Evolutionary conservation across 2,888 invertebrate species (phyloP).

Genomic region (Spialia ferax): DNA sequence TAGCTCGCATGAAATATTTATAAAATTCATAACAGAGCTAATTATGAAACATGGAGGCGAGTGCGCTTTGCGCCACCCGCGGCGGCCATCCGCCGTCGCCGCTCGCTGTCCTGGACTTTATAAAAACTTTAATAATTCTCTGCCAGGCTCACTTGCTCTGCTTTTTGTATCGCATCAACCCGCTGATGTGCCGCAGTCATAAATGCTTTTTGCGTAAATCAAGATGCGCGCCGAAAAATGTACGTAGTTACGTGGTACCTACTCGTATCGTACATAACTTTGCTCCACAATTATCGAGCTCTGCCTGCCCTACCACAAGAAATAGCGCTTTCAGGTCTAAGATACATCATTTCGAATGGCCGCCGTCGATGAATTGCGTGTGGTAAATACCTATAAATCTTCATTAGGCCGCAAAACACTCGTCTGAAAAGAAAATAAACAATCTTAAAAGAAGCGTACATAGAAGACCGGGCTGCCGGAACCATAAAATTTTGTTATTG

Average conservation of each 20-base stretch:
- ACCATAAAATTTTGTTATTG: conserved; percentile 66
- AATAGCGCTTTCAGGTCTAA: conserved; percentile 27
- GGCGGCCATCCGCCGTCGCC: conserved; percentile 57
- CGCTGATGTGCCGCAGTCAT: conserved; percentile 50
- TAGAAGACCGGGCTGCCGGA: conserved; percentile 51
- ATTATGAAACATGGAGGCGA: conserved; percentile 77
- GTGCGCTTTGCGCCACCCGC: conserved; percentile 76
- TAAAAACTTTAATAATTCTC: conserved; percentile 68
- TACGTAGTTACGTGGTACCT: conserved; percentile 19
- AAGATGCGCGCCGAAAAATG: conserved; percentile 50
- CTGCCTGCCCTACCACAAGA: conserved; percentile 11
- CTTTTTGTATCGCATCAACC: conserved; percentile 48
- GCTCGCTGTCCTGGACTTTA: conserved; percentile 54
- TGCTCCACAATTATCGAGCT: conserved; percentile 46
- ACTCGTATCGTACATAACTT: conserved; percentile 16
- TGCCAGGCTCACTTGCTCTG: conserved; percentile 48
- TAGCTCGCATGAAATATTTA: conserved; percentile 82
- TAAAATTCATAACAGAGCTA: conserved; percentile 84
- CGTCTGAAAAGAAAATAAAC: conserved; percentile 45
- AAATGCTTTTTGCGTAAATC: conserved; percentile 52
- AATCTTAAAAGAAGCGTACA: conserved; percentile 37
- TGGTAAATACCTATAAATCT: conserved; percentile 39
- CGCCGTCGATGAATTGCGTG: conserved; percentile 34
- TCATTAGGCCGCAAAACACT: conserved; percentile 46
- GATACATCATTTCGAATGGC: conserved; percentile 29